phyloP scores from a whole-genome alignment of 1,140 invertebrate species.

The Alviniconcha marisindica region DNA sequence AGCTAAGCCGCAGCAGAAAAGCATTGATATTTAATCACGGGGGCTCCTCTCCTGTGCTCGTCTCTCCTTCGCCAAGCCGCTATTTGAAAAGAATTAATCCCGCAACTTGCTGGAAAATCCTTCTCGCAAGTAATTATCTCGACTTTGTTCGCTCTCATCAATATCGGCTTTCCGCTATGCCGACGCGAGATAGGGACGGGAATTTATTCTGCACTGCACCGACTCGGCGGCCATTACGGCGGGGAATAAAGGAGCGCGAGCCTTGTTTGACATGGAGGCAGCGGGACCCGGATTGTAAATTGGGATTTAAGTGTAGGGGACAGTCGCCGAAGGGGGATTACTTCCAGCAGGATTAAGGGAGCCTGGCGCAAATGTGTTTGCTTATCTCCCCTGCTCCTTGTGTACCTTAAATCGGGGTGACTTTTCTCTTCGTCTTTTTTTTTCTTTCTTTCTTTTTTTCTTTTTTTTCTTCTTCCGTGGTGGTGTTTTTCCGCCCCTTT shows the following conservation, averaged over 20 bases:
- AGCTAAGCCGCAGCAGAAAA: conserved; percentile 2
- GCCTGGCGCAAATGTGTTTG: conserved; percentile 53
- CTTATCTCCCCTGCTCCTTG: conserved; percentile 47
- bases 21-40: conserved; percentile 36
- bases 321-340: conserved; percentile 51
- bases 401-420: conserved; percentile 40
- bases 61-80: conserved; percentile 16
- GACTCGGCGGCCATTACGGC: conserved; percentile 42
- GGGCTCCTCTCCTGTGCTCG: not conserved
- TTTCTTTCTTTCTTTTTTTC: not conserved
- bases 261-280: conserved; percentile 42
- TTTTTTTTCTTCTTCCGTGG: not conserved
- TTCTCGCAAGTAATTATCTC: conserved; percentile 43
- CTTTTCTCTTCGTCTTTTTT: conserved; percentile 29
- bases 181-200: conserved; percentile 35
- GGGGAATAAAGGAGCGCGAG: conserved; percentile 43
- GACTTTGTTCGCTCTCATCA: conserved; percentile 42
- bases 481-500: too few species aligned
- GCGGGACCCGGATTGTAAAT: conserved; percentile 41
- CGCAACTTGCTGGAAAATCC: conserved; percentile 39
- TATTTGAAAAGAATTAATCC: conserved; percentile 47
- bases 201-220: conserved; percentile 36
- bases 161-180: conserved; percentile 37
- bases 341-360: conserved; percentile 47
- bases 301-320: conserved; percentile 51